Base-by-base conservation (phyloP, 1,140 invertebrate species). In the Solenopsis fugax region DNA sequence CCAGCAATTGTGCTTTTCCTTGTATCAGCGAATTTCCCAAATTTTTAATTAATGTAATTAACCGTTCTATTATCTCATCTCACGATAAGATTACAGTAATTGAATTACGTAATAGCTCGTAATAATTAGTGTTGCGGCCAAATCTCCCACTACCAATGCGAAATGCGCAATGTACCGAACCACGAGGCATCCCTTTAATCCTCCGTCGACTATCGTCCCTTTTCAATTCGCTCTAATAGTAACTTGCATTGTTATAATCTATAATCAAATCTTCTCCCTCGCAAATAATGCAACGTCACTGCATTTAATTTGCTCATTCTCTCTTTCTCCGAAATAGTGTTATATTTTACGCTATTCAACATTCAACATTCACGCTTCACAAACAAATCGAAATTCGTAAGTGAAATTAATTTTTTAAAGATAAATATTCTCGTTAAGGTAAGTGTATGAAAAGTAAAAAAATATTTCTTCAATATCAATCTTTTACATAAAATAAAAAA, bases 11-110 rank as follows among this genome's bases (percentile, higher is more conserved):
- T 12, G 92, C 91, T 93, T 90, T 91, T 60, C 89, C 91, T 82
- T 37, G 24, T 18, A 29, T 54, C 77, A 84, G 85, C 78, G 80
- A 92, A 85, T 93, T 91, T 92, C 90, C 89, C 87, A 93, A 94
- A 94, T 94, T 93, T 94, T 93, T 90, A 93, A 95, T 93, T 92
- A 92, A 94, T 94, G 90, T 93, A 93, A 94, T 95, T 94, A 93
- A 87, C 76, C 90, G 87, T 93, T 91, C 93, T 93, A 94, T 94
- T 94, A 94, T 86, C 72, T 58, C 48, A 58, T 86, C 29, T 29
- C 88, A 78, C 91, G 91, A 93, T 92, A 91, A 91, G 92, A 94
- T 94, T 94, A 94, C 87, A 76, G 85, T 94, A 94, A 94, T 94
- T 92, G 92, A 94, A 94, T 94, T 93, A 93, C 89, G 87, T 29